Base-by-base conservation (phyloP, 2,888 invertebrate genomes). In the Epistrophella euchroma region DNA sequence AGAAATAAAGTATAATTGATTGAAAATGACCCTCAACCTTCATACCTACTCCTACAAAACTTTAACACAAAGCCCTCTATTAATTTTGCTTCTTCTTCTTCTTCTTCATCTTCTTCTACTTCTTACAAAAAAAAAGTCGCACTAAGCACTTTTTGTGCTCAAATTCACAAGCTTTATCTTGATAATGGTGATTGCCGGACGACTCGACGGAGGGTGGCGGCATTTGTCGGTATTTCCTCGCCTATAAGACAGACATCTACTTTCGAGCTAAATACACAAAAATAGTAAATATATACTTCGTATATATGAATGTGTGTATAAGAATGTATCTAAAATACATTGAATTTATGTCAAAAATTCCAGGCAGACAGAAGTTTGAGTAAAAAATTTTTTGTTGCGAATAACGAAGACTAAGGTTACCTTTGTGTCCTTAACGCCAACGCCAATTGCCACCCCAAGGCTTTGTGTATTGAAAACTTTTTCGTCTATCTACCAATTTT, bases 211-310 rank as follows among this genome's bases (percentile, higher is more conserved):
- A 15, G 3, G 25, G 5, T 0, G 19, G 22, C 0, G 22, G 19
- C n/a, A 37, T 22, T 35, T 13, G 52, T 68, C 68, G 50, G 37
- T n/a, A 52, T 43, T 22, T 47, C 47, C 19, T 37, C 11, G 22
- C 2, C 37, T 52, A n/a, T 3, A 7, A 68, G 68, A 64, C 81
- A 81, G 81, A 71, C 71, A 76, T 76, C 71, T 64, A 76, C 75
- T 81, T 43, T 75, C 11, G 0, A 25, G 17, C 28, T 72, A 15
- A 47, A 15, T 58, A n/a, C 13, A 32, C 9, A 10, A 35, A 35
- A 35, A 35, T 22, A 22, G n/a, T n/a, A n/a, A n/a, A 3, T 25
- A 25, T 9, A 17, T 10, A 45, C 9, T n/a, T 35, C n/a, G 1
- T n/a, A 15, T 45, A 10, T 1, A 2, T 25, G 11, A 32, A 15